Evolutionary conservation across 2,113 vertebrate species (phyloP), one percentile per base, ranked within the genome.

Genomic region (Piaya cayana): DNA sequence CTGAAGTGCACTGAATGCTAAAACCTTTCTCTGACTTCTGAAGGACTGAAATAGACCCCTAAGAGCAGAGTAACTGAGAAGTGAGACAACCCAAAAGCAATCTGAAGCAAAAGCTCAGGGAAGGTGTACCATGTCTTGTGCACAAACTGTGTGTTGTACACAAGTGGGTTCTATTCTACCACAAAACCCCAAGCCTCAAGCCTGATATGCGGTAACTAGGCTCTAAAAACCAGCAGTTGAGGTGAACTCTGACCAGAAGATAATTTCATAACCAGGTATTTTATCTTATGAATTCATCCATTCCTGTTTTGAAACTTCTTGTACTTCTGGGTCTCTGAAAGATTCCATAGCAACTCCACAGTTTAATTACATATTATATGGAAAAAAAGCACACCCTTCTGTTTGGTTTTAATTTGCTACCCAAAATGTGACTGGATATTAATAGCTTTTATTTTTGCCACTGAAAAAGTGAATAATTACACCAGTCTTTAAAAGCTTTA

Each of bases 121-220:
- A 63, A 70, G 37, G 20, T 19, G 7, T 32, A 3, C 4, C 26
- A 63, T 0, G 16, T 34, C 19, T 39, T 22, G 36, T 0, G 2
- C 2, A 2, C n/a, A 62, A 53, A 19, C 23, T 47, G 3, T 15
- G 45, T 45, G 69, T 62, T 39, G 36, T 25, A 25, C 15, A 26
- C 11, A 8, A 20, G 18, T 8, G 25, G 27, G 26, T 3, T 27
- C 5, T 9, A 14, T 11, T 47, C 60, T 30, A 19, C 26, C 55
- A 21, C 56, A 37, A 50, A 43, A 30, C 11, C 19, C 36, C 6
- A 4, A 2, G 22, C 6, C 50, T 25, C 22, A 29, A 32, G 39
- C 21, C 55, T 14, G 39, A 32, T 2, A 3, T 36, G 47, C 10
- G 36, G 53, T 17, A 69, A 37, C 12, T 12, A 11, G 6, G 15